Evolutionary conservation across 2,797 vertebrate genomes (phyloP).

Genomic region (Clarias platycephalus): DNA sequence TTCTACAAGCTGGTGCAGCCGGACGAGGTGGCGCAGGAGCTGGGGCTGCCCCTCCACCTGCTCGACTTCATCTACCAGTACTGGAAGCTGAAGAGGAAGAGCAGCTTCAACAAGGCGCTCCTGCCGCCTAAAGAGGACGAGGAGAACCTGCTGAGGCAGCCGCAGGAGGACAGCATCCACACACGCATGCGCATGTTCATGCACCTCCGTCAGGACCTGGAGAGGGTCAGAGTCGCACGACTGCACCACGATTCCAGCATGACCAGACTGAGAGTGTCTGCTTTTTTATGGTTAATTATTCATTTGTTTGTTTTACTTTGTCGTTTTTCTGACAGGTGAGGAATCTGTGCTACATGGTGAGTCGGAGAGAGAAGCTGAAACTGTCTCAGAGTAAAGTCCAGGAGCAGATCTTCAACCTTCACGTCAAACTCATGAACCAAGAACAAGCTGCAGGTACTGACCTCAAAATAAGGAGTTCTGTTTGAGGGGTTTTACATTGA

Average conservation of each 20-base stretch:
- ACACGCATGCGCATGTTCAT: constrained; percentile 99
- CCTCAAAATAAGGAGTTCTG: no score
- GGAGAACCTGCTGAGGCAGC: constrained; percentile 88
- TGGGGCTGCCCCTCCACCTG: constrained; percentile 78
- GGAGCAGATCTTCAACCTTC: constrained; percentile 94
- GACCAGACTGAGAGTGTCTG: background rate
- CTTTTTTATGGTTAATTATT: background rate
- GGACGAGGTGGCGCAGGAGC: constrained; percentile 80
- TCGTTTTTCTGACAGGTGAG: constrained; percentile 78
- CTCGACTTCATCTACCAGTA: constrained; percentile 96
- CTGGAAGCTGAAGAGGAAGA: constrained; percentile 97
- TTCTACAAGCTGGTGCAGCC: constrained; percentile 87
- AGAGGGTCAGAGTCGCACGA: constrained; percentile 79
- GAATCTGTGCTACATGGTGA: constrained; percentile 99
- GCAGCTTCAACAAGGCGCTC: constrained; percentile 91
- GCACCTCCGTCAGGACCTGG: constrained; percentile 96
- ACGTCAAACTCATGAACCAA: constrained; percentile 90
- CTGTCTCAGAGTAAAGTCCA: constrained; percentile 91
- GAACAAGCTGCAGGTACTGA: constrained; percentile 85
- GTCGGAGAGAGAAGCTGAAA: constrained; percentile 95
- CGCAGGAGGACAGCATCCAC: constrained; percentile 96
- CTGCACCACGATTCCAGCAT: background rate
- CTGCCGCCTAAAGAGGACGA: constrained; percentile 93
- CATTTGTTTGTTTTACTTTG: background rate
- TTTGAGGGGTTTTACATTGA: no score